Conservation (phyloP, 1,140 invertebrate species). For the Calycopis cecrops region DNA sequence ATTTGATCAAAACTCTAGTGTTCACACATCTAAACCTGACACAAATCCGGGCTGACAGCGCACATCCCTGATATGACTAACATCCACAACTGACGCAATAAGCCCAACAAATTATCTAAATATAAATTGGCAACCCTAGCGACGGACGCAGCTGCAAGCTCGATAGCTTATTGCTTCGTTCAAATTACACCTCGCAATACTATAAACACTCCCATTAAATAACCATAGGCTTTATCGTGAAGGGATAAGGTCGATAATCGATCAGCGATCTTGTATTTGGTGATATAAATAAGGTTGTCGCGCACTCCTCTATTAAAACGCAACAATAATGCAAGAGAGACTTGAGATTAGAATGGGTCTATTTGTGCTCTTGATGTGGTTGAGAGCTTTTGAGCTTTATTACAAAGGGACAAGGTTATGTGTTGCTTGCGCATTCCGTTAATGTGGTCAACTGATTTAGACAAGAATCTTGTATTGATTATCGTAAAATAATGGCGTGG, state of each 20-base stretch:
- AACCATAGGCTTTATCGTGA: slow-evolving; percentile 16
- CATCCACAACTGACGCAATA: slow-evolving; percentile 44
- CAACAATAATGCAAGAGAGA: slow-evolving; percentile 46
- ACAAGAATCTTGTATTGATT: slow-evolving; percentile 28
- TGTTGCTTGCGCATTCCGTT: slow-evolving; percentile 15
- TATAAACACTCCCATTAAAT: slow-evolving; percentile 25
- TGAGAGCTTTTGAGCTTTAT: slow-evolving; percentile 19
- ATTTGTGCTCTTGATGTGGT: slow-evolving; percentile 22
- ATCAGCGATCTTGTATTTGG: slow-evolving; percentile 13
- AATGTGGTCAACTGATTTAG: slow-evolving; percentile 24
- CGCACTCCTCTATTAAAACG: slow-evolving; percentile 40
- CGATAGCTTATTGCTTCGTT: slow-evolving; percentile 65
- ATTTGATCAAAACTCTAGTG: too few relatives aligned
- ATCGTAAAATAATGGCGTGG: slow-evolving; percentile 22
- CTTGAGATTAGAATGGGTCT: slow-evolving; percentile 41
- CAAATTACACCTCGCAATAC: slow-evolving; percentile 45
- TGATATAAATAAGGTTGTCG: slow-evolving; percentile 24
- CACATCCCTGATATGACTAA: too few relatives aligned
- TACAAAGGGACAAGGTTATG: not conserved
- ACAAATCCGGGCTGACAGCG: too few relatives aligned
- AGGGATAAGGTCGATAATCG: slow-evolving; percentile 32
- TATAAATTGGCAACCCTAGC: slow-evolving; percentile 65
- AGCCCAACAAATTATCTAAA: slow-evolving; percentile 48
- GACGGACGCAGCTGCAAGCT: slow-evolving; percentile 60
- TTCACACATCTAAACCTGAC: too few relatives aligned